Base-by-base conservation (phyloP, 1,140 invertebrate species). In the Cydia amplana region DNA sequence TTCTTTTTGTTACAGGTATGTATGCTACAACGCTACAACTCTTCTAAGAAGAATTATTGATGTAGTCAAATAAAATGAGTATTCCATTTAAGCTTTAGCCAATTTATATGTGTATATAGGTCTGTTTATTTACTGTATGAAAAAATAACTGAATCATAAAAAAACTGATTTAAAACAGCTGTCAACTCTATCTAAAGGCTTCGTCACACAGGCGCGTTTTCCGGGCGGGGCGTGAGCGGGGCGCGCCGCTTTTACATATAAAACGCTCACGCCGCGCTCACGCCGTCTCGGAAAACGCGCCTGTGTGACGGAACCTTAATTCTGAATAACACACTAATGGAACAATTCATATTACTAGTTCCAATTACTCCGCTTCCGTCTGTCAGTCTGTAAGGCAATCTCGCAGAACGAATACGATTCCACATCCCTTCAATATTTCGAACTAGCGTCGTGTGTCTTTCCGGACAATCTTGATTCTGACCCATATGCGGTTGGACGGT, bases 341-440 rank as follows among this genome's bases (percentile, higher is more conserved):
- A 60, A 60, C 51, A 60, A 60, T 60, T 60, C 55, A 55, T 55
- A 55, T 67, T 67, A 40, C 28, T 18, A 70, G 36, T 18, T 36
- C 32, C 65, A 70, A 36, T 70, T 36, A 36, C 65, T 12, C 20
- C 4, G 6, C 18, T 43, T 70, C 65, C 65, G 65, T 20, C 65
- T 40, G 65, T 70, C 65, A 36, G 32, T 70, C n/a, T 36, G 65
- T 43, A n/a, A 40, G 9, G 32, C 18, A 70, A 70, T 70, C 65
- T 70, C 1, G 64, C 64, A 10, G 28, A 40, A 18, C 32, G 32
- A 70, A 70, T 14, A 2, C 20, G 65, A 70, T 7, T 12, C 55
- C 20, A 70, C 65, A 10, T 70, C 65, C 65, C n/a, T 40, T 18
- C 16, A 18, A 70, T 70, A 18, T 67, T 67, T 67, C 7, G 7